Base-by-base conservation (phyloP, 2,888 invertebrate genomes). In the Perizoma flavofasciatum region DNA sequence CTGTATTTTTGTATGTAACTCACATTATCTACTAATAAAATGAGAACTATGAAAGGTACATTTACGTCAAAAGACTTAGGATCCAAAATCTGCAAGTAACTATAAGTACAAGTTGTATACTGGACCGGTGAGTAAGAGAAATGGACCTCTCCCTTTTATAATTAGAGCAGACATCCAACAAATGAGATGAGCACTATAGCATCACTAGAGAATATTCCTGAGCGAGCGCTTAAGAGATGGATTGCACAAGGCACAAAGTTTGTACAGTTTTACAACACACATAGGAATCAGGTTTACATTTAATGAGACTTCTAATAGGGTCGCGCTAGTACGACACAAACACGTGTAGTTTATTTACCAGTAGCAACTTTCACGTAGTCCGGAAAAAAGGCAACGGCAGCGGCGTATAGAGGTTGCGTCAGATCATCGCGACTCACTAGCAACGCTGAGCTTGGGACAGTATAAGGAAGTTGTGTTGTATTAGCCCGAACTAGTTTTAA, bases 41-140 rank as follows among this genome's bases (percentile, higher is more conserved):
- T 73, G 73, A 78, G 78, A 77, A 74, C 74, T 78, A 78, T 74
- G 79, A 82, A 81, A 83, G 80, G 74, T 82, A 78, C 69, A 72
- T 74, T 73, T 54, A 80, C 81, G 85, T 88, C 86, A 88, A 87
- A 84, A 88, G 87, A 88, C 86, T 76, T 82, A 82, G 74, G 78
- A 84, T 87, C 85, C 79, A 89, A 87, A 88, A 86, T 74, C 70
- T 79, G 82, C 72, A 71, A 79, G 74, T 80, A 82, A 79, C 74
- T 78, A 78, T 80, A 74, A 82, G 74, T 81, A 79, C 75, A 79
- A 79, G 72, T 80, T 81, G 78, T 82, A 84, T 78, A 83, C 77
- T 79, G 82, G 82, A 83, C 75, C 76, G 75, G 78, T 71, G 76
- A 77, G 51, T 57, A 62, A 63, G 50, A 51, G 55, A 50, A 55